Conservation (phyloP, 2,113 vertebrate species). For the Condylura cristata region DNA sequence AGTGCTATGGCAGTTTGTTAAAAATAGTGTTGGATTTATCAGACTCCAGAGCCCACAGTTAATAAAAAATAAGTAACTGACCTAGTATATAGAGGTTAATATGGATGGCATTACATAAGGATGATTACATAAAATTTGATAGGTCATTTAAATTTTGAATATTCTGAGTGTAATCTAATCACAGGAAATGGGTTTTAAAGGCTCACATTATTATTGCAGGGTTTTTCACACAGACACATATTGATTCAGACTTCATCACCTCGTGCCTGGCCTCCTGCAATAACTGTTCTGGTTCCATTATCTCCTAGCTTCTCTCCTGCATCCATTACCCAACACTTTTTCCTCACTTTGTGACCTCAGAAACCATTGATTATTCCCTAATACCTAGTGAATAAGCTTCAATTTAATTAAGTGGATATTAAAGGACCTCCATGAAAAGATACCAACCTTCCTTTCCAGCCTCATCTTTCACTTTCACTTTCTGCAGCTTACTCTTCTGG, state of each 20-base stretch:
- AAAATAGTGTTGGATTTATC: slow-evolving; percentile 38
- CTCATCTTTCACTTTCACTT: not conserved
- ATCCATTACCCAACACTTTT: not conserved
- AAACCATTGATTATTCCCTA: not conserved
- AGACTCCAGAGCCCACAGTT: slow-evolving; percentile 34
- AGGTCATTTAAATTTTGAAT: slow-evolving; percentile 70
- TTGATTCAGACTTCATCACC: slow-evolving; percentile 29
- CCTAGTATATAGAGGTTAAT: slow-evolving; percentile 61
- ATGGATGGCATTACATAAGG: slow-evolving; percentile 50
- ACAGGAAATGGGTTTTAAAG: slow-evolving; percentile 63
- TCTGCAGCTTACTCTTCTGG: not conserved
- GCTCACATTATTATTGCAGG: not conserved
- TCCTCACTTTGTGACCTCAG: not conserved
- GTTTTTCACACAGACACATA: slow-evolving; percentile 38
- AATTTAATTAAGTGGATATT: not conserved
- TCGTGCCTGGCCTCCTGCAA: not conserved
- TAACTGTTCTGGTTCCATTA: not conserved
- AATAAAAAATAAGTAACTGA: slow-evolving; percentile 65
- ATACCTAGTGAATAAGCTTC: not conserved
- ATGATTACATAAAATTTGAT: slow-evolving; percentile 74
- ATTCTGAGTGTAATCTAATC: slow-evolving; percentile 65
- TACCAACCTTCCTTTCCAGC: not conserved
- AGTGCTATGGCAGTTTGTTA: slow-evolving; percentile 27
- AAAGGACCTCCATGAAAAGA: not conserved
- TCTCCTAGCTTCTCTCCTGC: not conserved